Evolutionary conservation across 1,140 invertebrate species (phyloP), one percentile per base, ranked within the genome.

Genomic region (Mylabris phalerata): DNA sequence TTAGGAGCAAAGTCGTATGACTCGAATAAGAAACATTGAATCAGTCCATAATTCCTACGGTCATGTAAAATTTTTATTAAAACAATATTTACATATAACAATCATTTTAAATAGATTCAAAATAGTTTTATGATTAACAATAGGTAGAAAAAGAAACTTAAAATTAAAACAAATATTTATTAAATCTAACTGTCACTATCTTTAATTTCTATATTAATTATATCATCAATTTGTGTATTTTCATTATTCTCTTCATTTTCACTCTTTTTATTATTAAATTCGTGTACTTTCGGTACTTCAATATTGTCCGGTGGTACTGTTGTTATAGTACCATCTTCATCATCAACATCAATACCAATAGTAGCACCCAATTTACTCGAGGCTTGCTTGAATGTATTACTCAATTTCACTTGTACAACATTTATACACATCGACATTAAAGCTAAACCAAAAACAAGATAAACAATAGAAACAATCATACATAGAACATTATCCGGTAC

Each of bases 391-490:
- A 93, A 93, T 1, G 89, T 90, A 71, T 90, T 85, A 11, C 87
- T 88, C 7, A 94, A 71, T 73, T 83, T 84, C 60, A 90, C 89
- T 78, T 96, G 93, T 43, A 97, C 92, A 26, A 97, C 91, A 70
- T 97, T 97, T 71, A 98, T 95, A 75, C 93, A 96, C 90, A 98
- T 96, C 64, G 92, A 94, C 38, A 95, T 95, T 6, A 98, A 77
- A 0, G 95, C 90, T 49, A 98, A 77, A 46, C 95, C 95, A 67
- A 98, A 95, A 4, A 97, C 85, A 27, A 98, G 76, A 71, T 98
- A 97, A 19, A 96, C 82, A 63, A 95, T 95, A 10, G 93, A 92
- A 49, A 85, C 82, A 82, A 95, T 91, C 86, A 97, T 94, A 64
- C 87, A 94, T 70, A 92, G 84, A 9, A 92, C 91, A 78, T 95